Conservation (phyloP, 1,140 invertebrate genomes). For the Dinoponera quadriceps region DNA sequence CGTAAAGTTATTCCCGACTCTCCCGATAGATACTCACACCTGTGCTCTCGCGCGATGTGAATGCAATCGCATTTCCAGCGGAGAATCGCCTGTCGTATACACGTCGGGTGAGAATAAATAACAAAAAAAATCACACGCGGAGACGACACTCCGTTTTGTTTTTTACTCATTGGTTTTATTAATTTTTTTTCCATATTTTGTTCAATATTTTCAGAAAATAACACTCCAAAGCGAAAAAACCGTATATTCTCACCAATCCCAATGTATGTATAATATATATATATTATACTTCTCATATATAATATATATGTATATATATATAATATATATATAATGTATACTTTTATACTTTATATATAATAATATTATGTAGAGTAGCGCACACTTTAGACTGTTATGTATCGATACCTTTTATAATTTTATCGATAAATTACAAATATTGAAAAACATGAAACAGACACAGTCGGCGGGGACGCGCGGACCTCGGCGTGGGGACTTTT, state of each 20-base stretch:
- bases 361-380: conserved; percentile 85
- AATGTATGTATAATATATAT: conserved; percentile 85
- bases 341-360: conserved; percentile 85
- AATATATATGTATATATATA: conserved; percentile 84
- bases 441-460: conserved; percentile 86
- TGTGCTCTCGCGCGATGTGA: conserved; percentile 31
- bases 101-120: conserved; percentile 29
- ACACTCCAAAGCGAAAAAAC: conserved; percentile 87
- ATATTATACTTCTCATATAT: conserved; percentile 84
- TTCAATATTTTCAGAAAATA: conserved; percentile 87
- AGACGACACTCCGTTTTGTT: conserved; percentile 61
- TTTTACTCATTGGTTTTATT: conserved; percentile 85
- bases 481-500: conserved; percentile 70
- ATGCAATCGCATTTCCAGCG: conserved; percentile 41
- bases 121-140: conserved; percentile 54
- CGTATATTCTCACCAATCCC: conserved; percentile 85
- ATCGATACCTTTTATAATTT: conserved; percentile 85
- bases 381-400: conserved; percentile 86
- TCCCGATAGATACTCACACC: conserved; percentile 35
- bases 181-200: conserved; percentile 86
- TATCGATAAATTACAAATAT: conserved; percentile 86
- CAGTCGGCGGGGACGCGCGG: conserved; percentile 78
- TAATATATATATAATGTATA: conserved; percentile 85
- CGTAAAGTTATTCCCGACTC: conserved; percentile 46
- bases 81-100: conserved; percentile 43